Percentiles rank a stretch among this genome's conserved stretches.
phyloP scores from a whole-genome alignment of 2,888 invertebrate species.

The Caradrina kadenii region DNA sequence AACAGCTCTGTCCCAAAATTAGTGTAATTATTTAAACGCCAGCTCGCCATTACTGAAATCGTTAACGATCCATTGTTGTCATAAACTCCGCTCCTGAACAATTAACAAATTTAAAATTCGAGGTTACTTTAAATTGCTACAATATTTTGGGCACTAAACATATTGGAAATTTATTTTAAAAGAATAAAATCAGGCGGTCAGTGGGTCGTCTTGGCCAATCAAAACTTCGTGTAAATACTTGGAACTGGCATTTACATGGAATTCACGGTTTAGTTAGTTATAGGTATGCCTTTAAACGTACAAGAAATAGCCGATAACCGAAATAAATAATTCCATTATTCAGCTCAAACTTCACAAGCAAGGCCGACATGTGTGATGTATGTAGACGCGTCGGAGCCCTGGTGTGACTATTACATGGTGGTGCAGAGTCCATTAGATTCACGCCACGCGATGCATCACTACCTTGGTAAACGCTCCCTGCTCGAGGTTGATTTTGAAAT shows the following conservation, averaged over 20 bases:
- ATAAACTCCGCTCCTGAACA: constrained; percentile 6
- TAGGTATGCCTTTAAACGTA: neutral
- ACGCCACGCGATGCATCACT: neutral
- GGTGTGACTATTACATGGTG: neutral
- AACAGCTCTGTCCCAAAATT: constrained; percentile 17
- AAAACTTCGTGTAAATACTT: neutral
- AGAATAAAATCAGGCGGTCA: neutral
- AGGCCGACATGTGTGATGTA: neutral
- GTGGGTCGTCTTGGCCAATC: neutral
- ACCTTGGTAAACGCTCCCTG: neutral
- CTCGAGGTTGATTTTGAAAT: neutral
- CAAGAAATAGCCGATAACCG: neutral
- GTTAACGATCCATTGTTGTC: constrained; percentile 34
- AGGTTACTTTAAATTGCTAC: neutral
- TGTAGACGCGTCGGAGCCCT: neutral
- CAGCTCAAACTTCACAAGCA: too few species aligned
- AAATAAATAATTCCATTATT: neutral
- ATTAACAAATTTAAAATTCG: neutral
- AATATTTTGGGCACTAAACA: neutral
- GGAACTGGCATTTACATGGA: neutral
- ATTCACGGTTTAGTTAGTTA: neutral
- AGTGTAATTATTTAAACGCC: constrained; percentile 35
- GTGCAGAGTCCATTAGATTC: neutral
- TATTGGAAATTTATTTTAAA: neutral
- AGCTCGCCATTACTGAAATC: constrained; percentile 24